These are phyloP conservation scores for Amblyornis subalaris DNA, from an alignment of 2,113 vertebrate species.

Conservation along the genomic window DNA sequence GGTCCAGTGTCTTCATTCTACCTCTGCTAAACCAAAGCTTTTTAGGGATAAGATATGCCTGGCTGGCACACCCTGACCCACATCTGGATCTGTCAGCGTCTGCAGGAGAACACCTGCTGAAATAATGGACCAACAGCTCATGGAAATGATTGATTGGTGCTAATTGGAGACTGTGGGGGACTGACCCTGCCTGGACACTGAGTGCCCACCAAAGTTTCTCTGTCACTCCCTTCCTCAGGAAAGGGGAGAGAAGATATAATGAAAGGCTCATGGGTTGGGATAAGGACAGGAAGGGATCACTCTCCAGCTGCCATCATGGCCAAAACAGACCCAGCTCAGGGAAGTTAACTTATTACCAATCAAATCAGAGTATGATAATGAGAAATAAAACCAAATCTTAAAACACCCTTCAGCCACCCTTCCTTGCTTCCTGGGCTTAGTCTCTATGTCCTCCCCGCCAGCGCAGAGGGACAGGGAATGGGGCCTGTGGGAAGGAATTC, in stretches of 20 bases:
- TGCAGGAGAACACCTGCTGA: not conserved
- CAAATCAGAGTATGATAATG: not conserved
- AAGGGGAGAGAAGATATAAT: not conserved
- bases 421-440: not conserved
- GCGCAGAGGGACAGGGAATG: not conserved
- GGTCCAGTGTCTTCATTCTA: not conserved
- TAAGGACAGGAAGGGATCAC: not conserved
- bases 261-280: not conserved
- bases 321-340: not conserved
- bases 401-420: not conserved
- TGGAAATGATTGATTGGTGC: not conserved
- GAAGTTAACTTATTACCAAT: not conserved
- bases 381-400: not conserved
- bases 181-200: not conserved
- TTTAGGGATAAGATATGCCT: fast-evolving
- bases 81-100: not conserved
- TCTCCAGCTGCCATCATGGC: not conserved
- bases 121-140: not conserved
- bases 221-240: not conserved
- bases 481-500: not conserved
- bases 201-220: not conserved
- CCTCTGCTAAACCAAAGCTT: not conserved
- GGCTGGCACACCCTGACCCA: not conserved
- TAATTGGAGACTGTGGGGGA: not conserved
- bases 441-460: not conserved